These are phyloP conservation scores for Tachypleus tridentatus DNA, from an alignment of 1,140 invertebrate genomes.

Conservation along the genomic window DNA sequence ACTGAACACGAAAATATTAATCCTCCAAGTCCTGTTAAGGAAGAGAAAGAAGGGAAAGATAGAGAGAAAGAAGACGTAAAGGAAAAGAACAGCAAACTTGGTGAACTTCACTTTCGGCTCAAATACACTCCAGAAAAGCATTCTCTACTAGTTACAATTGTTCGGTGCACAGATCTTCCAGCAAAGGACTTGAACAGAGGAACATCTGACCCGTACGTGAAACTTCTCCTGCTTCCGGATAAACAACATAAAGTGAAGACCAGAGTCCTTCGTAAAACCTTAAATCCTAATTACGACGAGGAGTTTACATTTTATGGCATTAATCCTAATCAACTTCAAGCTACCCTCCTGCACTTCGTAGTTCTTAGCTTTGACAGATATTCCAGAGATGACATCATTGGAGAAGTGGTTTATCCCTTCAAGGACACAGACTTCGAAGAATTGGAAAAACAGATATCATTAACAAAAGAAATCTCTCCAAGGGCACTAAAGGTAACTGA, in stretches of 20 bases:
- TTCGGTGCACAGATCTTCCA: conserved; percentile 69
- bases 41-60: conserved; percentile 33
- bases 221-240: conserved; percentile 81
- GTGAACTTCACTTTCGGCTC: conserved; percentile 73
- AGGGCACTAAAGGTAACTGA: conserved; percentile 20
- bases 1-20: conserved; percentile 38
- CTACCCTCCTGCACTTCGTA: conserved; percentile 82
- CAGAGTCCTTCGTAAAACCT: conserved; percentile 77
- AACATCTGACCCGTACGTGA: conserved; percentile 82
- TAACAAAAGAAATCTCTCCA: conserved; percentile 21
- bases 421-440: conserved; percentile 13
- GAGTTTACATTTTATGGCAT: conserved; percentile 95
- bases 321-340: conserved; percentile 63
- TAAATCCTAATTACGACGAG: conserved; percentile 88
- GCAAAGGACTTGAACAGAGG: conserved; percentile 52
- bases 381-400: conserved; percentile 91
- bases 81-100: conserved; percentile 47
- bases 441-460: conserved; percentile 22
- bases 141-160: conserved; percentile 78
- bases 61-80: conserved; percentile 25
- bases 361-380: conserved; percentile 94
- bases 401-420: conserved; percentile 76
- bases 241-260: conserved; percentile 96
- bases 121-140: conserved; percentile 78
- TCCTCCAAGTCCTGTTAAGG: conserved; percentile 40